These are phyloP conservation scores for Drosophila maculinotata DNA, from an alignment of 2,888 invertebrate genomes.

Conservation along the genomic window DNA sequence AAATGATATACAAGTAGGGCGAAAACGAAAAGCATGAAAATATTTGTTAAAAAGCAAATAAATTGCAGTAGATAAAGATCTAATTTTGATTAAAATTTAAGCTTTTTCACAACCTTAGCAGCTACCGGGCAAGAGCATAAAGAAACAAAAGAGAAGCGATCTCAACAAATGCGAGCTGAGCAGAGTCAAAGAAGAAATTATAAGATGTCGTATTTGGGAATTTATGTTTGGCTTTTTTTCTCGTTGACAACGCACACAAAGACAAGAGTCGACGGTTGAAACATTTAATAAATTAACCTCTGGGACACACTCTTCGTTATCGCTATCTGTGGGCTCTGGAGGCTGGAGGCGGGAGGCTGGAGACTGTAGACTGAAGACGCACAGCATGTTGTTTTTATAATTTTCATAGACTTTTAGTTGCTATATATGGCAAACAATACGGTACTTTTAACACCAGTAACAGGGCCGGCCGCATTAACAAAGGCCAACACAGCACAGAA, in stretches of 20 bases:
- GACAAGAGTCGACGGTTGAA: conserved; percentile 34
- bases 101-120: conserved; percentile 78
- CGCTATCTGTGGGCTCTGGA: conserved; percentile 36
- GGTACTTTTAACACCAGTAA: conserved; percentile 80
- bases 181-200: conserved; percentile 57
- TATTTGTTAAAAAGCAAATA: conserved; percentile 77
- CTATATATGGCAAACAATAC: conserved; percentile 77
- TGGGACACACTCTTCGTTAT: conserved; percentile 55
- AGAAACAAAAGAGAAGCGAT: background rate
- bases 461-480: conserved; percentile 52
- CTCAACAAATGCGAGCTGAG: conserved; percentile 12
- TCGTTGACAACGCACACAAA: conserved; percentile 49
- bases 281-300: conserved; percentile 73
- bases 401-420: conserved; percentile 55
- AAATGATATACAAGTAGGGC: conserved; percentile 46
- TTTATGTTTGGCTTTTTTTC: conserved; percentile 60
- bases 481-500: conserved; percentile 80
- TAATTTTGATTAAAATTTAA: conserved; percentile 82
- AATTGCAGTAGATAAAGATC: conserved; percentile 77
- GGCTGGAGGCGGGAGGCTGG: conserved; percentile 3
- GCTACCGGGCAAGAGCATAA: conserved; percentile 63
- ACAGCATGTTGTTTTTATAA: conserved; percentile 66
- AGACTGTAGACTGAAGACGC: conserved; percentile 26
- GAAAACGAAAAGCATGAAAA: conserved; percentile 62
- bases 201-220: conserved; percentile 67